Evolutionary conservation across 2,888 invertebrate species (phyloP).

Genomic region (Himalopsyche japonica): DNA sequence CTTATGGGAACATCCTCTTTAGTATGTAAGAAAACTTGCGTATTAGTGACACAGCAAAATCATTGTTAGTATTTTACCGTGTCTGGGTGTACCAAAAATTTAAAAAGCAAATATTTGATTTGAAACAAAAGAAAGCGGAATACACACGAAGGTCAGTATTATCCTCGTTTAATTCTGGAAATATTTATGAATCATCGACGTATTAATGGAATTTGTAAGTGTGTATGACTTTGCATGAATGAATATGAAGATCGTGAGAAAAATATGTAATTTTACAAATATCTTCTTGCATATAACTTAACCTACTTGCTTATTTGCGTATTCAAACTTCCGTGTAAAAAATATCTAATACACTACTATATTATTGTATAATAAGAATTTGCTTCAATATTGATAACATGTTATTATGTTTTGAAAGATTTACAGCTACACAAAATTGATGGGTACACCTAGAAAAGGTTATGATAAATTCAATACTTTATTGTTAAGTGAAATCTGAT

Average conservation of each 20-base stretch:
- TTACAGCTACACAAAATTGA: too few relatives aligned
- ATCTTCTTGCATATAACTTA: not conserved
- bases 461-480: too few relatives aligned
- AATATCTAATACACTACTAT: too few relatives aligned
- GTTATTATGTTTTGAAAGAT: too few relatives aligned
- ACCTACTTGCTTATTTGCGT: not conserved
- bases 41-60: not conserved
- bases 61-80: not conserved
- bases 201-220: not conserved
- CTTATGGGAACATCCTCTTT: not conserved
- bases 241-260: not conserved
- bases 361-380: too few relatives aligned
- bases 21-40: not conserved
- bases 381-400: too few relatives aligned
- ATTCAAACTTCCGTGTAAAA: not conserved
- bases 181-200: not conserved
- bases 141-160: not conserved
- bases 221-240: not conserved
- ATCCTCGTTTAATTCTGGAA: not conserved
- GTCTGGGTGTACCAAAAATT: not conserved
- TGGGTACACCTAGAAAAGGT: too few relatives aligned
- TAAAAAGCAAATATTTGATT: not conserved
- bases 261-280: not conserved
- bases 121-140: not conserved
- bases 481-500: too few relatives aligned